Base-by-base conservation (phyloP, 2,113 vertebrate genomes). In the Leptosomus discolor region DNA sequence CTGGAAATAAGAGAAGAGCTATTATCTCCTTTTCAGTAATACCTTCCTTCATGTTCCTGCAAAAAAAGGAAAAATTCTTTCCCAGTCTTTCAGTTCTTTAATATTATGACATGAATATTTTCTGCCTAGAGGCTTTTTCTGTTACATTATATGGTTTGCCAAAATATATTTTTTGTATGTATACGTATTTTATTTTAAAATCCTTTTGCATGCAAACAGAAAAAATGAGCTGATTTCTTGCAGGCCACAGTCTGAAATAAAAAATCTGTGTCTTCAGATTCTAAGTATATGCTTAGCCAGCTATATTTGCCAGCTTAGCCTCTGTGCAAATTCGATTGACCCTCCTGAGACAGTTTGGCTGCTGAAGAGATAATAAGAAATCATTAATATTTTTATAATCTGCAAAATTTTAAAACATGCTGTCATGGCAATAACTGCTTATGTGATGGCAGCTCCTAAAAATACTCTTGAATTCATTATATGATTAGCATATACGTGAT, bases 391-490 rank as follows among this genome's bases (percentile, higher is more conserved):
- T 92, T 96, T 93, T 91, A 50, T 95, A 92, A 91, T 74, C 58
- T 83, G 17, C 26, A 93, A 46, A 92, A 67, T 80, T 88, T 60
- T 50, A 57, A 67, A 95, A 64, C 46, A 48, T 26, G 81, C 74
- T 95, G 92, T 92, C 92, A 76, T 78, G 73, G 94, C 43, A 94
- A 91, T 92, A 92, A 92, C 41, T 57, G 48, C n/a, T 70, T 17
- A 51, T 57, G 14, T 76, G 61, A 89, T 11, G 86, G 79, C 63
- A 90, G 70, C 30, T 92, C 84, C 92, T 97, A 97, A 94, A 97
- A 96, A 93, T 93, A 90, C 21, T 80, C 67, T 54, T 90, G 73
- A 95, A 95, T 90, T 92, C 90, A 84, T 95, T 64, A 74, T 21
- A 63, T 11, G 50, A 78, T 75, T 95, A 90, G 73, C 32, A 71